phyloP scores from a whole-genome alignment of 2,888 invertebrate species.

The Himalopsyche tibetana region DNA sequence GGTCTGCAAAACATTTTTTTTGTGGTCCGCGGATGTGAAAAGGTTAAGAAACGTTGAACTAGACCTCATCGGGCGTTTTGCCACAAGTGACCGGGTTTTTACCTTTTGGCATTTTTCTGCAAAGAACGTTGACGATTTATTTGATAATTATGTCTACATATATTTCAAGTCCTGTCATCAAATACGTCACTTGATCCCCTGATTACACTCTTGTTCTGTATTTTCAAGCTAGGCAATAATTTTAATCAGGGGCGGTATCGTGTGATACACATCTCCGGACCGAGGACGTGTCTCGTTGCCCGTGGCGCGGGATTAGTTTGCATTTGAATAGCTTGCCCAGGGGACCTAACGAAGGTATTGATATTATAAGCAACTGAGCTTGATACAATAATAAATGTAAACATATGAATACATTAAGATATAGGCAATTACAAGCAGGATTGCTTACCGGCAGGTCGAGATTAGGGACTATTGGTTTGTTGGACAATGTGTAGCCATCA shows the following conservation, averaged over 20 bases:
- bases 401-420: constrained; percentile 12
- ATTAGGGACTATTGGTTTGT: no score
- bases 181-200: background rate
- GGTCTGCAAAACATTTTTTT: no score
- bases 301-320: constrained; percentile 60
- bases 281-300: constrained; percentile 61
- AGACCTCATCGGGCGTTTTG: no score
- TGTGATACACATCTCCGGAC: constrained; percentile 32
- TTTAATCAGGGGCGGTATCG: background rate
- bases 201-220: constrained; percentile 25
- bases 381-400: constrained; percentile 22
- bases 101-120: no score
- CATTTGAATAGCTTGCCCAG: constrained; percentile 64
- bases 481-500: no score
- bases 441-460: no score
- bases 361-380: constrained; percentile 45
- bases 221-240: background rate
- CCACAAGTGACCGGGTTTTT: no score
- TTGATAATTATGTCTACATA: no score
- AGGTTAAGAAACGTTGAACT: no score
- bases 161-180: background rate
- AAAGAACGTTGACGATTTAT: no score
- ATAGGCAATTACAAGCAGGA: no score
- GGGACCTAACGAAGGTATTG: constrained; percentile 57
- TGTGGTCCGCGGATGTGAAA: no score